Conservation (phyloP, 2,888 invertebrate species). For the Poecilus cupreus region DNA sequence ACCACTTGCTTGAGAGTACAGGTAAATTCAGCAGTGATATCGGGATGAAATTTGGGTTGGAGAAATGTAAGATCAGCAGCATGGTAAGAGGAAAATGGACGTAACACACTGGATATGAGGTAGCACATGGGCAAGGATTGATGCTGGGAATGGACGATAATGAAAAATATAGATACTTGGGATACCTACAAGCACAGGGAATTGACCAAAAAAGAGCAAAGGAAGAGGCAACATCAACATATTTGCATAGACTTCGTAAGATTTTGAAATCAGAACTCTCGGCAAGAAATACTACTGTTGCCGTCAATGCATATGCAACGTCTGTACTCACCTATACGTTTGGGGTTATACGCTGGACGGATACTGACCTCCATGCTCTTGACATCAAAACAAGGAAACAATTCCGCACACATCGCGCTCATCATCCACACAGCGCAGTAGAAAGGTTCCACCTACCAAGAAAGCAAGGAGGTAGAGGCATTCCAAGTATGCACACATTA, state of each 20-base stretch:
- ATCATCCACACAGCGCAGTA: too few relatives aligned
- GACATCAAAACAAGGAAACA: too few relatives aligned
- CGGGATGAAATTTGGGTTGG: constrained; percentile 60
- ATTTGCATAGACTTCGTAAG: neutral
- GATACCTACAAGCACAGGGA: neutral
- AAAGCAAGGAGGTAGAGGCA: too few relatives aligned
- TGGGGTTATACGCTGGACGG: too few relatives aligned
- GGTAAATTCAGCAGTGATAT: constrained; percentile 59
- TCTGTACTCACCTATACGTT: too few relatives aligned
- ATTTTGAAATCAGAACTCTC: neutral
- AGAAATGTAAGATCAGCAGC: constrained; percentile 60
- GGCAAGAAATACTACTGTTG: neutral
- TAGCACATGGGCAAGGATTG: constrained; percentile 56
- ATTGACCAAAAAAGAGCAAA: neutral
- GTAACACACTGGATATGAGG: constrained; percentile 11
- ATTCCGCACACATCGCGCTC: too few relatives aligned
- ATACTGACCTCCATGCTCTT: too few relatives aligned
- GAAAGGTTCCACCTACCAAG: too few relatives aligned
- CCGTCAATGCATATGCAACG: too few relatives aligned
- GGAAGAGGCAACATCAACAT: neutral
- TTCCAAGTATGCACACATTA: too few relatives aligned
- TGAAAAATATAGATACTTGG: neutral
- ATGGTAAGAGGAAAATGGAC: constrained; percentile 48
- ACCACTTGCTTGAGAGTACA: constrained; percentile 49
- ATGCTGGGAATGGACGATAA: neutral